A percentile compares a stretch with the other conserved stretches of the same genome.
These are phyloP conservation scores for Ephialtes manifestator DNA, from an alignment of 2,888 invertebrate genomes.

Conservation along the genomic window DNA sequence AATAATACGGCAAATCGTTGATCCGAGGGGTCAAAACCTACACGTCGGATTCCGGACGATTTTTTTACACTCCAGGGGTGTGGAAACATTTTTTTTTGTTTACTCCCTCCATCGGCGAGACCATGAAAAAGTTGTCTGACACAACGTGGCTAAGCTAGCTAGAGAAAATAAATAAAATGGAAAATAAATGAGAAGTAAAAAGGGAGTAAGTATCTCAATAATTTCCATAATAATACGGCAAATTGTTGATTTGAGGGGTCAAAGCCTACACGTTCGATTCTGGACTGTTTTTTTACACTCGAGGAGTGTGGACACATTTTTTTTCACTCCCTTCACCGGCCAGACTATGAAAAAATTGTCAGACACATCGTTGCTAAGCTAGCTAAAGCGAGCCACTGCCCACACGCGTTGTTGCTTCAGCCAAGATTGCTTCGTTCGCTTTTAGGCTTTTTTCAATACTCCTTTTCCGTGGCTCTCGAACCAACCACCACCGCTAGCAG, in stretches of 20 bases:
- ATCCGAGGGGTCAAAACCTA: neutral
- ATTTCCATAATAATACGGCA: neutral
- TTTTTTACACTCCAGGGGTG: slow-evolving; percentile 1
- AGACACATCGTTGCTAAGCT: slow-evolving; percentile 35
- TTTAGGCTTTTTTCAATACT: slow-evolving; percentile 54
- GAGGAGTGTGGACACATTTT: neutral
- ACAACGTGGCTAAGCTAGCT: slow-evolving; percentile 37
- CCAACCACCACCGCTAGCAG: slow-evolving; percentile 44
- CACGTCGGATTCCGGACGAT: neutral
- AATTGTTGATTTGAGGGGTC: neutral
- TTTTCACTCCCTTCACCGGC: slow-evolving; percentile 7
- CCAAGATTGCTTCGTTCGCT: slow-evolving; percentile 37
- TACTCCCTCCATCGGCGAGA: slow-evolving; percentile 12
- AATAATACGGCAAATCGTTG: neutral
- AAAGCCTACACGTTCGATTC: neutral
- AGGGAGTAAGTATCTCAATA: neutral
- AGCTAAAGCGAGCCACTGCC: slow-evolving; percentile 27
- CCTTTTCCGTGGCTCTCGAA: slow-evolving; percentile 33
- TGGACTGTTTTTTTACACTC: neutral
- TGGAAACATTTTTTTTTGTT: slow-evolving; percentile 20
- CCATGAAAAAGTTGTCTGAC: slow-evolving; percentile 40
- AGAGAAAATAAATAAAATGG: too few species aligned
- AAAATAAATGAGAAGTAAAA: neutral
- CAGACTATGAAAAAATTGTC: slow-evolving; percentile 39
- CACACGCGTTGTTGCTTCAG: slow-evolving; percentile 43